Conservation (phyloP, 2,113 vertebrate genomes). For the Cyphomyrus discorhynchus region DNA sequence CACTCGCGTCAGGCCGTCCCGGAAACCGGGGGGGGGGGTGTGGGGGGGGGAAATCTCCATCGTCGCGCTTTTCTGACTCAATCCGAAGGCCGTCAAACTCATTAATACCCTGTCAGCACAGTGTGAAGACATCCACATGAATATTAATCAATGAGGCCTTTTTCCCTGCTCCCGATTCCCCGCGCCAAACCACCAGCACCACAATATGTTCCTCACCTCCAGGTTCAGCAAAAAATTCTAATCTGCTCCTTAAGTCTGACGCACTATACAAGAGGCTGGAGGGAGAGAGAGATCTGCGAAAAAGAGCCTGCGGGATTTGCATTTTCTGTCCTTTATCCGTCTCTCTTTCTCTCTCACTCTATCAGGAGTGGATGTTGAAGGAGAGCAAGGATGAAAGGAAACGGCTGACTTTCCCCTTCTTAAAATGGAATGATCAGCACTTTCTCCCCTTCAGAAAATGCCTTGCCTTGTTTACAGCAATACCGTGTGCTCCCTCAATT, state of each 20-base stretch:
- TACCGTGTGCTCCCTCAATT: neutral
- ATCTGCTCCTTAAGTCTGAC: conserved; percentile 29
- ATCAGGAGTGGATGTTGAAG: conserved; percentile 1
- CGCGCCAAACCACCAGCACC: neutral
- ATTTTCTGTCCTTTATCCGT: conserved; percentile 20
- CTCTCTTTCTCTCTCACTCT: neutral
- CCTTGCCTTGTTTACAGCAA: conserved; percentile 18
- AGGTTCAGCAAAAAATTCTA: conserved; percentile 26
- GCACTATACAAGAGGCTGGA: conserved; percentile 25
- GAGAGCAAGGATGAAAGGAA: conserved; percentile 10
- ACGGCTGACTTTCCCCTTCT: conserved; percentile 10
- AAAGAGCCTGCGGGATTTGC: conserved; percentile 23
- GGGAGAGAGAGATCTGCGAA: conserved; percentile 12
- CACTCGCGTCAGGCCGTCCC: conserved; percentile 24
- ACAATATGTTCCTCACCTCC: neutral
- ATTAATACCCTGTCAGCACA: conserved; percentile 57
- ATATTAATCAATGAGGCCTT: conserved; percentile 56
- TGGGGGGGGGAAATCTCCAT: conserved; percentile 58
- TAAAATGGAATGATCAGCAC: conserved; percentile 24
- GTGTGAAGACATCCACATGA: conserved; percentile 45
- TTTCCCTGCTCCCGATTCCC: conserved; percentile 43
- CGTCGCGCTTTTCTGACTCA: conserved; percentile 51
- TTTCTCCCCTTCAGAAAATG: conserved; percentile 14
- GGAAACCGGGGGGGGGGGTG: conserved; percentile 42
- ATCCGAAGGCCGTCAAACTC: conserved; percentile 58